phyloP scores from a whole-genome alignment of 2,113 vertebrate genomes.

The Scomber scombrus region DNA sequence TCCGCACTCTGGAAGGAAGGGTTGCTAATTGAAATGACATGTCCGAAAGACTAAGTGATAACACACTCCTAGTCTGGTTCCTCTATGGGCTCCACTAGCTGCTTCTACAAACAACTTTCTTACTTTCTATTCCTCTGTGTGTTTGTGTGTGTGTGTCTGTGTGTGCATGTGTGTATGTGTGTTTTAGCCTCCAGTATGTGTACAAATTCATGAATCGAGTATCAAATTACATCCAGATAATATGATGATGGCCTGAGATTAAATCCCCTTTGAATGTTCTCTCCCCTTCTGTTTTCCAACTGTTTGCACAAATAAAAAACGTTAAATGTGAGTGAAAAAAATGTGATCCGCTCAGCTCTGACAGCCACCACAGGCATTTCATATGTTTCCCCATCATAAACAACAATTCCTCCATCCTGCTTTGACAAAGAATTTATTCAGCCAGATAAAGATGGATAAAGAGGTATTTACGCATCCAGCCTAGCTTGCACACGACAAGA shows the following conservation, averaged over 20 bases:
- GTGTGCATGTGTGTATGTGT: not conserved
- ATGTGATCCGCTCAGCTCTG: conserved; percentile 32
- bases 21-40: conserved; percentile 72
- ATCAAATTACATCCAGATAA: conserved; percentile 31
- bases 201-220: not conserved
- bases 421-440: conserved; percentile 33
- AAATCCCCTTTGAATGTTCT: not conserved
- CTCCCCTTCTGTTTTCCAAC: conserved; percentile 34
- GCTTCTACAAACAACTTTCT: too few species aligned
- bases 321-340: not conserved
- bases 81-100: not conserved
- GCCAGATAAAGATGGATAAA: conserved; percentile 36
- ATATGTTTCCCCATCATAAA: conserved; percentile 34
- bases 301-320: conserved; percentile 43
- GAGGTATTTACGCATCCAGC: not conserved
- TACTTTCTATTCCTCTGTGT: too few species aligned
- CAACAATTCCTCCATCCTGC: conserved; percentile 27
- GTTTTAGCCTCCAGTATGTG: not conserved
- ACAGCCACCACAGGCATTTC: conserved; percentile 54
- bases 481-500: conserved; percentile 35
- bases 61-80: conserved; percentile 32
- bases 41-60: conserved; percentile 55
- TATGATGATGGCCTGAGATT: not conserved
- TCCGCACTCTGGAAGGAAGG: conserved; percentile 35
- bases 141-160: too few species aligned